Evolutionary conservation across 2,113 vertebrate genomes (phyloP).

Genomic region (Pedionomus torquatus): DNA sequence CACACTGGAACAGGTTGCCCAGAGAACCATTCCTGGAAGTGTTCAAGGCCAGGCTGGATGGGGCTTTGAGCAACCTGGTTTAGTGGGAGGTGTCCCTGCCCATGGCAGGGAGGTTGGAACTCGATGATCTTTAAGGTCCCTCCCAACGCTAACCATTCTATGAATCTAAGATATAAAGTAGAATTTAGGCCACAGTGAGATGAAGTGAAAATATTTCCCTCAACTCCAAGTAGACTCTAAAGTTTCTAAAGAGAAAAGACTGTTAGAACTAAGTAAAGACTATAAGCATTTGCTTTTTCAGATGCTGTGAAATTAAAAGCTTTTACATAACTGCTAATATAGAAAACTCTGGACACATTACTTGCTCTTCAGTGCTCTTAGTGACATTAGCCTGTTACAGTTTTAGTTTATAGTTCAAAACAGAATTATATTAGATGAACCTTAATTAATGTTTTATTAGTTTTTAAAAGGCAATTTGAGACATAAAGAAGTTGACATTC

Average conservation of each 20-base stretch:
- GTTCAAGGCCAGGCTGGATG: no score
- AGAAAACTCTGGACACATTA: not conserved
- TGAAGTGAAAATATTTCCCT: not conserved
- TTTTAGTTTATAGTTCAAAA: conserved; percentile 32
- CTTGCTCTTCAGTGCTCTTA: not conserved
- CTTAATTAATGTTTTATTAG: conserved; percentile 37
- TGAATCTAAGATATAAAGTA: not conserved
- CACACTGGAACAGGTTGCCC: no score
- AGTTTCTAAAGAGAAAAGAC: not conserved
- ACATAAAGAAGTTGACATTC: not conserved
- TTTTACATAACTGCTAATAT: conserved; percentile 49
- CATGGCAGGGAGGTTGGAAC: no score
- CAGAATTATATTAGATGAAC: conserved; percentile 6
- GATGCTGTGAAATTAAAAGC: conserved; percentile 43
- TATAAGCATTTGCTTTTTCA: conserved; percentile 51
- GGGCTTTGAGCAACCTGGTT: no score
- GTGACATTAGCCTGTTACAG: conserved; percentile 3
- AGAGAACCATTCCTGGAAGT: no score
- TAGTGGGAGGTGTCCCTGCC: no score
- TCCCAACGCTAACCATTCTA: no score
- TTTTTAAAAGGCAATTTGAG: conserved; percentile 43
- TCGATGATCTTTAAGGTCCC: no score
- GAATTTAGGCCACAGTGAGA: not conserved
- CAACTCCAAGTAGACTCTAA: not conserved
- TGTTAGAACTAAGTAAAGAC: conserved; percentile 30